Percentiles rank a stretch among this genome's conserved stretches.
Conservation (phyloP, 2,888 invertebrate species). For the Apamea sordens region DNA sequence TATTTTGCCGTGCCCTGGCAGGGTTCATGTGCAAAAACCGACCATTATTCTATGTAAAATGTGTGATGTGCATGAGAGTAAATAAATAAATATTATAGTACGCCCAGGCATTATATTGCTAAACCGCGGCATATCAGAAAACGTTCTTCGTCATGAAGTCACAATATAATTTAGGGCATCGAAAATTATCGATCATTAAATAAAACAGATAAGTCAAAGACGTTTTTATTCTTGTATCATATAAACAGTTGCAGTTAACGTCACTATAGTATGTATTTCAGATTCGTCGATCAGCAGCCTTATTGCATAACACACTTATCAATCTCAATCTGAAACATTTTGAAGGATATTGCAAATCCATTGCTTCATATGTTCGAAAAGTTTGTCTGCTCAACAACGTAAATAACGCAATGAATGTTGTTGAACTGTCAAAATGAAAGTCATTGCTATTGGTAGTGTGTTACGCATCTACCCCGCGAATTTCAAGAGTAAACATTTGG, state of each 20-base stretch:
- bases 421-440: background rate
- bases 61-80: background rate
- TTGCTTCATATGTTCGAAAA: background rate
- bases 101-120: background rate
- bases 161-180: background rate
- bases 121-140: background rate
- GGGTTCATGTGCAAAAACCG: background rate
- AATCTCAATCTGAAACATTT: background rate
- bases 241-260: background rate
- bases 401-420: background rate
- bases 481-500: background rate
- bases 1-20: background rate
- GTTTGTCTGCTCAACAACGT: background rate
- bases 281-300: background rate
- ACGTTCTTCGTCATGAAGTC: background rate
- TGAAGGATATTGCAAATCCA: too few species aligned
- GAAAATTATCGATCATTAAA: background rate
- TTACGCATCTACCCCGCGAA: background rate
- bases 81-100: background rate
- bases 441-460: background rate
- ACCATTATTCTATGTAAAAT: background rate
- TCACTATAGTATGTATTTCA: background rate
- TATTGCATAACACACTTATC: background rate
- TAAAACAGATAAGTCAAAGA: background rate
- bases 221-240: background rate